Evolutionary conservation across 2,888 invertebrate genomes (phyloP).

Genomic region (Drepanosiphum platanoidis): DNA sequence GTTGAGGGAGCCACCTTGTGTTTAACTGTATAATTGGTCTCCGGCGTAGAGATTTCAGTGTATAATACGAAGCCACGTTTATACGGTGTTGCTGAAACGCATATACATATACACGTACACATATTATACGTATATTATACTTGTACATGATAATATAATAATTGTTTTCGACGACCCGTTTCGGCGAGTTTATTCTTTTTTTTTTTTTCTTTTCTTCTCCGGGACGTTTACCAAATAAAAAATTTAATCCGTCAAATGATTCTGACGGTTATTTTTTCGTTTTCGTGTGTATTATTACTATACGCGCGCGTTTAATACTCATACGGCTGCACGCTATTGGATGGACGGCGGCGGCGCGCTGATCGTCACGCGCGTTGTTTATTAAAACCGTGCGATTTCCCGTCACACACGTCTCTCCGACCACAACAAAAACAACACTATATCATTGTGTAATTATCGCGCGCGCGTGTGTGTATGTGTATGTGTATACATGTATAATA

Average conservation of each 20-base stretch:
- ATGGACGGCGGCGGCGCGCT: too few species aligned
- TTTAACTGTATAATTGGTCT: constrained; percentile 42
- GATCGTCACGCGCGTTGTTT: neutral
- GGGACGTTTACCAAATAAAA: neutral
- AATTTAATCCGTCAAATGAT: constrained; percentile 6
- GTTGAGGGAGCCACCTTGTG: constrained; percentile 26
- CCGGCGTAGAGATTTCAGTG: neutral
- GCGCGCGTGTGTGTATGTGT: neutral
- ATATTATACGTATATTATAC: neutral
- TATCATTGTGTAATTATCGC: neutral
- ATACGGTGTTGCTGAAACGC: too few species aligned
- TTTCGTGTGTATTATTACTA: neutral
- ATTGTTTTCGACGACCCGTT: neutral
- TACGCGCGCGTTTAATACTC: neutral
- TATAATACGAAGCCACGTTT: neutral
- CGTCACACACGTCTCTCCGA: neutral
- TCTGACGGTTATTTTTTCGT: neutral
- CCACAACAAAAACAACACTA: neutral
- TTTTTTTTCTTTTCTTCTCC: neutral
- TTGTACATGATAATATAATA: too few species aligned
- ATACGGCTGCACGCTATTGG: neutral
- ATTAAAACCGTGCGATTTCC: constrained; percentile 25
- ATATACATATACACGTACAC: neutral
- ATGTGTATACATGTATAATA: neutral
- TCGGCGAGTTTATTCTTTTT: constrained; percentile 13